Percentiles rank a stretch among this genome's conserved stretches.
Conservation (phyloP, 2,888 invertebrate genomes). For the Platycnemis pennipes region DNA sequence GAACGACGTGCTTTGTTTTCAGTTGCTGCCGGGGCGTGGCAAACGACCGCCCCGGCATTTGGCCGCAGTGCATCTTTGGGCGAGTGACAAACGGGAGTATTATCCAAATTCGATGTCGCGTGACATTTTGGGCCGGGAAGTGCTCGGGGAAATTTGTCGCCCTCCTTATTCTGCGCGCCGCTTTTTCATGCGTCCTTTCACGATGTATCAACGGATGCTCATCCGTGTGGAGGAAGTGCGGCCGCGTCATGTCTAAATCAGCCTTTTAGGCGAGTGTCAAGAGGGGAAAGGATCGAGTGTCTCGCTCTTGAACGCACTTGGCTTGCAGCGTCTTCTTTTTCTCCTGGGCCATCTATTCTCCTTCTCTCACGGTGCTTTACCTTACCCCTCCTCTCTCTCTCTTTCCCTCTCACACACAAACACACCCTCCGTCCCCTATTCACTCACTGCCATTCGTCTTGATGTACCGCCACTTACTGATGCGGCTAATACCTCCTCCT, state of each 20-base stretch:
- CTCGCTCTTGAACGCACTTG: background rate
- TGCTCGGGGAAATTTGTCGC: background rate
- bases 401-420: background rate
- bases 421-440: too few relatives aligned
- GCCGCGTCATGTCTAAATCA: constrained; percentile 8
- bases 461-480: background rate
- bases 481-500: background rate
- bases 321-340: background rate
- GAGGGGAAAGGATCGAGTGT: background rate
- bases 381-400: background rate
- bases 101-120: constrained; percentile 6
- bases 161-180: background rate
- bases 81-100: background rate
- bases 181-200: background rate
- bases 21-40: background rate
- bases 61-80: background rate
- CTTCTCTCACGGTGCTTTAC: background rate
- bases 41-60: background rate
- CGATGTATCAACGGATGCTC: background rate
- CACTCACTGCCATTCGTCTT: background rate
- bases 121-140: background rate
- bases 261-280: background rate
- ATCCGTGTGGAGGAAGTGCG: background rate
- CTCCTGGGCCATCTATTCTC: background rate
- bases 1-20: background rate